These are phyloP conservation scores for Athalia rosae DNA, from an alignment of 2,888 invertebrate species.

Conservation along the genomic window DNA sequence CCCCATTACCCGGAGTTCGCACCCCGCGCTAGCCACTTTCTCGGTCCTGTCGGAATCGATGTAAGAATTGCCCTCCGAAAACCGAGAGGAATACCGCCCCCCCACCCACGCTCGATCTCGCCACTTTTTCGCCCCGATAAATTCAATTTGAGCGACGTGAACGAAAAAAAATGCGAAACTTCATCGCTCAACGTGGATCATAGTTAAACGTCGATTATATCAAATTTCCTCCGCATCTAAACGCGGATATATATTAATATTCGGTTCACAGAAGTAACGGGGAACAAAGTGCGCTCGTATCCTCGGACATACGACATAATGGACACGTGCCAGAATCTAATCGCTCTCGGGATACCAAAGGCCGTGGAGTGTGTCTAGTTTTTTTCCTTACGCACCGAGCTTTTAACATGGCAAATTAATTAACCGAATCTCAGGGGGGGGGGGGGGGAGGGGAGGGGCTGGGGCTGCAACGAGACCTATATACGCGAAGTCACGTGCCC, in stretches of 20 bases:
- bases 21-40: background rate
- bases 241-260: background rate
- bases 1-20: background rate
- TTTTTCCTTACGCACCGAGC: background rate
- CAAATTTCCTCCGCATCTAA: background rate
- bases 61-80: too few species aligned
- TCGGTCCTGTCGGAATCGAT: background rate
- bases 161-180: too few species aligned
- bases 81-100: too few species aligned
- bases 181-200: too few species aligned
- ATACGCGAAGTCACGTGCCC: background rate
- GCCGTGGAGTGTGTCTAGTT: background rate
- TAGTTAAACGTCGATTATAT: too few species aligned
- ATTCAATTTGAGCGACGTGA: too few species aligned
- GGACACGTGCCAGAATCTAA: slow-evolving; percentile 39
- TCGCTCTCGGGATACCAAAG: background rate
- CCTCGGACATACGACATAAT: background rate
- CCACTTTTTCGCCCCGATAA: too few species aligned
- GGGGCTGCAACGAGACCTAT: too few species aligned
- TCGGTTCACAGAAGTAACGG: background rate
- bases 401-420: slow-evolving; percentile 12
- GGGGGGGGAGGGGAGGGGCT: too few species aligned
- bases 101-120: too few species aligned
- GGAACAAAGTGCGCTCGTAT: background rate
- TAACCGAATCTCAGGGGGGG: background rate